Evolutionary conservation across 2,797 vertebrate genomes (phyloP), one percentile per base, ranked within the genome.

Genomic region (Gadopsis marmoratus): DNA sequence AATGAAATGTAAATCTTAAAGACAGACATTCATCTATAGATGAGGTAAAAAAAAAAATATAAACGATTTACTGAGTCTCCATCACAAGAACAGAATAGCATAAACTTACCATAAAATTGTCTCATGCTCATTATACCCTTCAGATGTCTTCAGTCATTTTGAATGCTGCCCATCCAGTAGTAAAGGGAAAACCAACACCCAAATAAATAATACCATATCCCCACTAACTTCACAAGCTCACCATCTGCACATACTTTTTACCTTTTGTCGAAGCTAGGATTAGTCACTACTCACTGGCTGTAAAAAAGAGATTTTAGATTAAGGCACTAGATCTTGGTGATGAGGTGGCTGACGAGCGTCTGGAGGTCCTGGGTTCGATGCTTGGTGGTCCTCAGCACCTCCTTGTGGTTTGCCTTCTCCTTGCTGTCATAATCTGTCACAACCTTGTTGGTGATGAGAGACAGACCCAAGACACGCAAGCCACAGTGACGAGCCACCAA

Each of bases 391-490:
- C 59, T 87, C 83, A 97, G 94, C 51, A 97, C 96, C 55, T 96
- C 95, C 9, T 92, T 83, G 0, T 97, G 97, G 89, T 94, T 96
- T 19, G 94, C 90, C 4, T 68, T 90, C 63, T 96, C 93, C 0
- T 80, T 2, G 33, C 92, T 94, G 74, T 82, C 74, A 4, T 97
- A 97, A 78, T 95, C 94, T 13, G 64, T 87, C 83, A 96, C 95
- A 0, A 84, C 96, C 54, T 93, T 96, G 93, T 97, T 97, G 87
- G 97, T 97, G 88, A 97, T 95, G 65, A 97, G 95, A 12, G 96
- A 97, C 66, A 97, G 87, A 48, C 97, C 96, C 10, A 97, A 86
- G 64, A 97, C 96, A 0, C 95, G 93, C 47, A 98, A 63, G 45
- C 96, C 95, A 0, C 96, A 97, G 31, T 97, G 97, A 45, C 95